These are phyloP conservation scores for Pocillopora verrucosa DNA, from an alignment of 64 coral and sea anemone genomes.

Conservation along the genomic window DNA sequence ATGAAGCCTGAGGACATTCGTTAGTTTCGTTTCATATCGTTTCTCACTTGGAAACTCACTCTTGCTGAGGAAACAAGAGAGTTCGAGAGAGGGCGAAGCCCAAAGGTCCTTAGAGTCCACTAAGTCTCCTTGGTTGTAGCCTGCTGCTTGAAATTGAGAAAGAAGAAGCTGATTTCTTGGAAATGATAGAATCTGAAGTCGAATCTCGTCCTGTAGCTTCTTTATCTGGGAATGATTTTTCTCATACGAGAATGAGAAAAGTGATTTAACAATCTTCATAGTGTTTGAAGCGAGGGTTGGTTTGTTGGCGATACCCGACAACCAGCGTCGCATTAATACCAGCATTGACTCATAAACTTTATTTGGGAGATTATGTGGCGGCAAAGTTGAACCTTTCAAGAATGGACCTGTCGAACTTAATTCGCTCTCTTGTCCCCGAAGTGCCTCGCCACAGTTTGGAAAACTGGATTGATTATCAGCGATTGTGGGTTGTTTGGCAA, in stretches of 20 bases:
- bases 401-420: background rate
- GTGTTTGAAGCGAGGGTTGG: background rate
- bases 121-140: slow-evolving; percentile 14
- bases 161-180: slow-evolving; percentile 39
- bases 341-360: background rate
- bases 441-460: background rate
- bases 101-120: background rate
- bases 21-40: background rate
- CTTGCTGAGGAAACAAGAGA: background rate
- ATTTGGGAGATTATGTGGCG: background rate
- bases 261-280: background rate
- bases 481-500: background rate
- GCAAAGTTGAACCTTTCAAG: background rate
- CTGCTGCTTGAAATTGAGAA: slow-evolving; percentile 12
- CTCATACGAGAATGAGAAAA: background rate
- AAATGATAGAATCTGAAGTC: background rate
- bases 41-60: background rate
- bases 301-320: background rate
- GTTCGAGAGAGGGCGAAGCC: background rate
- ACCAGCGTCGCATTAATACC: background rate
- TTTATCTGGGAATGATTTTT: background rate
- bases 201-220: slow-evolving; percentile 1
- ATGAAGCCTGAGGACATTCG: background rate
- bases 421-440: background rate
- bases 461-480: background rate